Percentiles rank a stretch among this genome's conserved stretches.
These are phyloP conservation scores for Quadroppia sp. DNA, from an alignment of 2,888 invertebrate genomes.

Conservation along the genomic window DNA sequence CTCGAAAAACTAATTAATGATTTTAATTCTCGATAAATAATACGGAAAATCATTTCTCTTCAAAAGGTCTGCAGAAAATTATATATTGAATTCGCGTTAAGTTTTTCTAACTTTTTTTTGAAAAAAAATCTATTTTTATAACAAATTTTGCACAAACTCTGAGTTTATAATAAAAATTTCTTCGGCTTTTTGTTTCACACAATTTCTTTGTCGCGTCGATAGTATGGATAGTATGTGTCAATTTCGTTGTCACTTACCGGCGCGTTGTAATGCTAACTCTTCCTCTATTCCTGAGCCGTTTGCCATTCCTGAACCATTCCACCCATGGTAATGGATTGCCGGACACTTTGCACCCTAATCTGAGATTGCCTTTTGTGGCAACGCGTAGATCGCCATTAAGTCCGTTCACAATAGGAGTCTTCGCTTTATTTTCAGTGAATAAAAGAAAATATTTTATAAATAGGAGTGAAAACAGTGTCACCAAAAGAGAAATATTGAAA, in stretches of 20 bases:
- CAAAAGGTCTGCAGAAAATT: too few species aligned
- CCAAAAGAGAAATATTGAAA: not conserved
- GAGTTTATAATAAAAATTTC: too few species aligned
- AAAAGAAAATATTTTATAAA: slow-evolving; percentile 35
- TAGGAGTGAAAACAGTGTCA: slow-evolving; percentile 17
- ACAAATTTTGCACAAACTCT: too few species aligned
- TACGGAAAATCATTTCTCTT: not conserved
- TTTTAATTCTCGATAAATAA: not conserved
- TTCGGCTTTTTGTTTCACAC: not conserved
- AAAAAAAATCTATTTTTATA: too few species aligned
- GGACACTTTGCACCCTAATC: slow-evolving; percentile 47
- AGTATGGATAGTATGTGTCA: not conserved
- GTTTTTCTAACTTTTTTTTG: too few species aligned
- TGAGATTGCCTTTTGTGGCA: slow-evolving; percentile 45
- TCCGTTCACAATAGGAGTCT: slow-evolving; percentile 45
- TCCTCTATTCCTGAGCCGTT: slow-evolving; percentile 45
- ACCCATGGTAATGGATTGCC: slow-evolving; percentile 48
- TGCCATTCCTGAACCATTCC: slow-evolving; percentile 49
- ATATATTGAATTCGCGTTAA: too few species aligned
- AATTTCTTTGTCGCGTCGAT: too few species aligned
- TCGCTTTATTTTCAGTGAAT: slow-evolving; percentile 44
- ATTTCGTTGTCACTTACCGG: slow-evolving; percentile 46
- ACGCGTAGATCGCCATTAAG: slow-evolving; percentile 43
- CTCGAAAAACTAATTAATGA: not conserved
- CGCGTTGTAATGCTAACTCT: slow-evolving; percentile 47